Evolutionary conservation across 2,888 invertebrate genomes (phyloP), one percentile per base, ranked within the genome.

Genomic region (Alviniconcha strummeri): DNA sequence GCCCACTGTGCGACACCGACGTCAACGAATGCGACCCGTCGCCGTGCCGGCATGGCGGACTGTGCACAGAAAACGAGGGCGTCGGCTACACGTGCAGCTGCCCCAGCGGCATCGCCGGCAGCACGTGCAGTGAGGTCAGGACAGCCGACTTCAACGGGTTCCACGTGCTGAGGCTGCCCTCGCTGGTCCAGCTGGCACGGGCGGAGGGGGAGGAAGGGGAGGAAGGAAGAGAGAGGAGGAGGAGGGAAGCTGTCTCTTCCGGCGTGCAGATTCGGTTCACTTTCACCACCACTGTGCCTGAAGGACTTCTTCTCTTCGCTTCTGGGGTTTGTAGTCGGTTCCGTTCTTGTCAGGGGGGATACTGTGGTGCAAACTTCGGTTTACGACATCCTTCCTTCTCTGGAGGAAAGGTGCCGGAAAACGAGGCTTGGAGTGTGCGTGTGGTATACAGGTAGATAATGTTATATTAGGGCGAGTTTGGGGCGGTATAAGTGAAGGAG

Each of bases 1-100:
- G 91, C 56, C 84, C 64, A 13, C 80, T 87, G 60, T 92, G 92
- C 86, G 88, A 89, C 80, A 81, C 71, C 4, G 88, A 92, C 78
- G 84, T 90, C 5, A 78, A 85, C n/a, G 89, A 89, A 52, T 90
- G 89, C 87, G 80, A 80, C 17, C 78, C 60, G 5, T 81, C 84
- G 13, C 98, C 98, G 0, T 98, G 98, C 90, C 96, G 96, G 94
- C 97, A 98, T 93, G 97, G 97, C 4, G 98, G 98, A 56, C 97
- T 97, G 57, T 98, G 99, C 93, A 97, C 97, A 84, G 95, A 98
- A 94, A 97, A 98, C 91, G 97, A 97, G 85, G 97, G 98, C 89
- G 86, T 85, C 57, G 71, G 81, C 17, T 93, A 88, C 86, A 67
- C 72, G 8, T 93, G 93, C 83, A 71, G 85, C n/a, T 93, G 93